Percentiles rank a stretch among this genome's conserved stretches.
Evolutionary conservation across 1,140 invertebrate genomes (phyloP).

Genomic region (Drosophila kepulauana): DNA sequence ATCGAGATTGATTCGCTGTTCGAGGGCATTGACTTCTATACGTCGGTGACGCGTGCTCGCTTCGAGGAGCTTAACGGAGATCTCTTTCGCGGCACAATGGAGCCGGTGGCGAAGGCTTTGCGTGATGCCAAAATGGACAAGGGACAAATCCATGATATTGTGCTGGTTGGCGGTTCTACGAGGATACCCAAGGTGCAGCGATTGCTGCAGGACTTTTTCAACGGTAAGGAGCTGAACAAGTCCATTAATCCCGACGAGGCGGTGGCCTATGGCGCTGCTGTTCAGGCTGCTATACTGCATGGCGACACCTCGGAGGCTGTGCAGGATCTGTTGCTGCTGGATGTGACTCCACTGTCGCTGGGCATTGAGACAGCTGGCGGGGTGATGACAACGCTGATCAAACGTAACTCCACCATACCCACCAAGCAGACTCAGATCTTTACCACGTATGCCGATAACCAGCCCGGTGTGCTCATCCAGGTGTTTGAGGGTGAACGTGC

Average conservation of each 20-base stretch:
- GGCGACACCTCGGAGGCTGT: conserved; percentile 97
- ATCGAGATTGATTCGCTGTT: conserved; percentile 98
- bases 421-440: conserved; percentile 98
- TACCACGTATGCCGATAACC: conserved; percentile 98
- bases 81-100: conserved; percentile 95
- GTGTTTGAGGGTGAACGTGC: conserved; percentile 95
- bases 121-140: conserved; percentile 98
- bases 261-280: conserved; percentile 95
- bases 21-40: conserved; percentile 98
- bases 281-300: conserved; percentile 96
- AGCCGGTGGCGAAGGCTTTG: conserved; percentile 97
- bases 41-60: conserved; percentile 96
- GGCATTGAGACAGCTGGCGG: conserved; percentile 97
- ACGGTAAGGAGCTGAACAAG: conserved; percentile 98
- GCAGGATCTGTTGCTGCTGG: conserved; percentile 95
- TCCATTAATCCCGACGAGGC: conserved; percentile 98
- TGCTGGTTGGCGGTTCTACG: conserved; percentile 98
- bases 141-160: conserved; percentile 96
- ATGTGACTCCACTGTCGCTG: conserved; percentile 97
- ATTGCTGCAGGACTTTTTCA: conserved; percentile 97
- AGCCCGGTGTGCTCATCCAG: conserved; percentile 96
- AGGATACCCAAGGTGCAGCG: conserved; percentile 99
- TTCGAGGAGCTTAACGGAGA: conserved; percentile 98
- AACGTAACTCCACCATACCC: conserved; percentile 98
- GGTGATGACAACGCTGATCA: conserved; percentile 98